A percentile compares a stretch with the other conserved stretches of the same genome.
Evolutionary conservation across 2,888 invertebrate genomes (phyloP).

Genomic region (Myopa testacea): DNA sequence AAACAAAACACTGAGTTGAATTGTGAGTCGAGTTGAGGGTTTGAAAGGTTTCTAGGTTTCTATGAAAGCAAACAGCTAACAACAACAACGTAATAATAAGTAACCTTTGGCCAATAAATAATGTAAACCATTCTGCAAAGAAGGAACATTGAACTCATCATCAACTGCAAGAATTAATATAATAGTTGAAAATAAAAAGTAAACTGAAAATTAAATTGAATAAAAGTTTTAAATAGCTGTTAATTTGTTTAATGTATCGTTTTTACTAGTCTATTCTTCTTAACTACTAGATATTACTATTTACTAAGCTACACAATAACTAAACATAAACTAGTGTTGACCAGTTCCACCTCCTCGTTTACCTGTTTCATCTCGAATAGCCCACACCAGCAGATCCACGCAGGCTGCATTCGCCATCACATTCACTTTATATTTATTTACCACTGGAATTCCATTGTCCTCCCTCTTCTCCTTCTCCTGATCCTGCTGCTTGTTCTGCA

Average conservation of each 20-base stretch:
- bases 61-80: neutral
- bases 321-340: constrained; percentile 35
- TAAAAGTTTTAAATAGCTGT: neutral
- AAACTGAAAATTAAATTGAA: constrained; percentile 30
- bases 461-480: constrained; percentile 87
- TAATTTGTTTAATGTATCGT: neutral
- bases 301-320: constrained; percentile 21
- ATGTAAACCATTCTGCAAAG: constrained; percentile 79
- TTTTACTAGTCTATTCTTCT: constrained; percentile 21
- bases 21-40: neutral
- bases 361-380: constrained; percentile 97
- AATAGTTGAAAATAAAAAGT: constrained; percentile 36
- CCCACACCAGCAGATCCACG: constrained; percentile 97
- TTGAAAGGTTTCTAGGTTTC: neutral
- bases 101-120: constrained; percentile 71
- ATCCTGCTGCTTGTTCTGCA: constrained; percentile 88
- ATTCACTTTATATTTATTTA: constrained; percentile 93
- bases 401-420: constrained; percentile 98
- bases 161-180: constrained; percentile 73
- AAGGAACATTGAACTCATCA: constrained; percentile 78
- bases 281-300: constrained; percentile 32
- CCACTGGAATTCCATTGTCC: constrained; percentile 77
- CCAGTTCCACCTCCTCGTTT: constrained; percentile 52
- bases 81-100: constrained; percentile 43
- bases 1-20: too few species aligned